These are phyloP conservation scores for Aphelocoma californica DNA, from an alignment of 2,797 vertebrate genomes.

Conservation along the genomic window DNA sequence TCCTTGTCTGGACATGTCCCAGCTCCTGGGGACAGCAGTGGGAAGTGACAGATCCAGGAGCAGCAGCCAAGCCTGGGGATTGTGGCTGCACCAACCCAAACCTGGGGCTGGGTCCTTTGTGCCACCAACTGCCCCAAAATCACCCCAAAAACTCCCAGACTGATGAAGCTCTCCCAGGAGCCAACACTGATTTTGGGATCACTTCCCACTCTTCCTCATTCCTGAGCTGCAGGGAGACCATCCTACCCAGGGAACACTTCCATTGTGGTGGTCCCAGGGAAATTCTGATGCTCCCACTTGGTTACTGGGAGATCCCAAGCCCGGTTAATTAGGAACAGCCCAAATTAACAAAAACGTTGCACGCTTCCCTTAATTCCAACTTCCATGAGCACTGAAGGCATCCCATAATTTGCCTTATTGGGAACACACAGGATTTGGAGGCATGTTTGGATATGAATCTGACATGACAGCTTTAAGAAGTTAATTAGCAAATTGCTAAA, in stretches of 20 bases:
- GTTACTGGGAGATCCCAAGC: not conserved
- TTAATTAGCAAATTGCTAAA: slow-evolving; percentile 66
- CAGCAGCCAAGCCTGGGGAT: not conserved
- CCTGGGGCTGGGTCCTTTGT: not conserved
- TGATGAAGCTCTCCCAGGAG: not conserved
- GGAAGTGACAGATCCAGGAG: not conserved
- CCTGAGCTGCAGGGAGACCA: not conserved
- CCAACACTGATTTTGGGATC: rapidly evolving
- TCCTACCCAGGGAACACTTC: rapidly evolving
- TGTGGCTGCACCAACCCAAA: not conserved
- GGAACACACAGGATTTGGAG: slow-evolving; percentile 4
- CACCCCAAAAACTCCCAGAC: not conserved
- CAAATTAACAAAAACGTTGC: not conserved
- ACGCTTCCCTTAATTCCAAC: not conserved
- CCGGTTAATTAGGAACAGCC: rapidly evolving
- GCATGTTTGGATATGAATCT: slow-evolving; percentile 57
- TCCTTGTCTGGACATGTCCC: not conserved
- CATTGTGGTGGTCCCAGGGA: not conserved
- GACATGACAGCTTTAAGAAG: slow-evolving; percentile 40
- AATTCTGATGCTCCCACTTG: not conserved
- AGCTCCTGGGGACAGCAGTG: not conserved
- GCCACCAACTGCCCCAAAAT: not conserved
- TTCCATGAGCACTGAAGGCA: not conserved
- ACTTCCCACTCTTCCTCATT: not conserved
- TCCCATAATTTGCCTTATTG: not conserved